Base-by-base conservation (phyloP, 2,113 vertebrate species). In the Stigmatopora argus region DNA sequence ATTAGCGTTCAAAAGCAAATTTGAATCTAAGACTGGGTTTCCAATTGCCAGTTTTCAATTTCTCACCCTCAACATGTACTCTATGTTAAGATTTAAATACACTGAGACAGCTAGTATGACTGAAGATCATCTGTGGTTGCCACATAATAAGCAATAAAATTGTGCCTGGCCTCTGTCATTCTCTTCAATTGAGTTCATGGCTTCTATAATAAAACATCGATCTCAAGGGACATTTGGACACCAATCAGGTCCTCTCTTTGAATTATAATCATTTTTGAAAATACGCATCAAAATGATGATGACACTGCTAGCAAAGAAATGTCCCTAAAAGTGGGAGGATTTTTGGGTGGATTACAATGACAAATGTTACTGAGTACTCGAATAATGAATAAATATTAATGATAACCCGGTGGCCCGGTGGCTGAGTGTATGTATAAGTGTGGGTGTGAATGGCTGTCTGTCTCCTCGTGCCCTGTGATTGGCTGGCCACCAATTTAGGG, bases 151-250 rank as follows among this genome's bases (percentile, higher is more conserved):
- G 44, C 17, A 63, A 47, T 35, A 60, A 73, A 62, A 44, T 34
- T 51, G 52, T 23, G 70, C 80, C 82, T 81, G 79, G 60, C 61
- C 71, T 57, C 57, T 75, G 71, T 78, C 84, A 59, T 66, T 51
- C 17, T 23, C 49, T 14, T 5, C 64, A 4, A 21, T 41, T 26
- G 80, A 75, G 73, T 61, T 83, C 75, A 68, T 38, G n/a, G 44
- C 66, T 64, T 55, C 44, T 3, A 9, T 48, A 59, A 53, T 53
- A 62, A 53, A 59, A 63, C 48, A 44, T 47, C 62, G 51, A 74
- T 38, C 53, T 11, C 58, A 46, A 47, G 26, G 46, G 35, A 62
- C 44, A 60, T 72, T 71, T 74, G 59, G 47, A 69, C 66, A 70
- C 18, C 13, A 35, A 57, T 26, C 45, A 62, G 48, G 18, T 59